phyloP scores from a whole-genome alignment of 2,888 invertebrate species.

The Dasypolia templi region DNA sequence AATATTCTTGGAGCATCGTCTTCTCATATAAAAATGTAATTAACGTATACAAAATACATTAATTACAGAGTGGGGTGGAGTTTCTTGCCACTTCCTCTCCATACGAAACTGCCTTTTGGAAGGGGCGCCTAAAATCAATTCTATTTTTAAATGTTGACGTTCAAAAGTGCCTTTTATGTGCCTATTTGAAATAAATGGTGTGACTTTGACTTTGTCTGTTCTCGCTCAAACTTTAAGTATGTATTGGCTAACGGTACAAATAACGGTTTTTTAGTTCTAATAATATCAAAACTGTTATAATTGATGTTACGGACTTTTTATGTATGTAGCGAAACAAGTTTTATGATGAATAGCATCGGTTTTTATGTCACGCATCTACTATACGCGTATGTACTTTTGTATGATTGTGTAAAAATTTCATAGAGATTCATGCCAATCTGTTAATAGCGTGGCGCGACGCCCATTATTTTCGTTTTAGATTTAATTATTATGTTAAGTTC shows the following conservation, averaged over 20 bases:
- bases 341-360: background rate
- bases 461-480: conserved; percentile 27
- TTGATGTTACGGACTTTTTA: background rate
- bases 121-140: too few relatives aligned
- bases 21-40: too few relatives aligned
- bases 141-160: too few relatives aligned
- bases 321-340: conserved; percentile 12
- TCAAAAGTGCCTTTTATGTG: too few relatives aligned
- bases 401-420: conserved; percentile 41
- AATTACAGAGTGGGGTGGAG: too few relatives aligned
- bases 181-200: too few relatives aligned
- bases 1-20: too few relatives aligned
- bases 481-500: conserved; percentile 5
- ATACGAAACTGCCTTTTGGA: too few relatives aligned
- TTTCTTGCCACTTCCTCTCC: too few relatives aligned
- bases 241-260: conserved; percentile 11
- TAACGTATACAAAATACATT: too few relatives aligned
- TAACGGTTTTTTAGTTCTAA: conserved; percentile 24
- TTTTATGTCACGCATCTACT: conserved; percentile 8
- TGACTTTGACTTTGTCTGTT: too few relatives aligned
- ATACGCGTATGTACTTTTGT: background rate
- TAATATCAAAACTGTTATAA: conserved; percentile 5
- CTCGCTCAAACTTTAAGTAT: background rate
- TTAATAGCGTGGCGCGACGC: conserved; percentile 4
- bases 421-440: conserved; percentile 12